phyloP scores from a whole-genome alignment of 2,113 vertebrate genomes.

The Tringa solitaria region DNA sequence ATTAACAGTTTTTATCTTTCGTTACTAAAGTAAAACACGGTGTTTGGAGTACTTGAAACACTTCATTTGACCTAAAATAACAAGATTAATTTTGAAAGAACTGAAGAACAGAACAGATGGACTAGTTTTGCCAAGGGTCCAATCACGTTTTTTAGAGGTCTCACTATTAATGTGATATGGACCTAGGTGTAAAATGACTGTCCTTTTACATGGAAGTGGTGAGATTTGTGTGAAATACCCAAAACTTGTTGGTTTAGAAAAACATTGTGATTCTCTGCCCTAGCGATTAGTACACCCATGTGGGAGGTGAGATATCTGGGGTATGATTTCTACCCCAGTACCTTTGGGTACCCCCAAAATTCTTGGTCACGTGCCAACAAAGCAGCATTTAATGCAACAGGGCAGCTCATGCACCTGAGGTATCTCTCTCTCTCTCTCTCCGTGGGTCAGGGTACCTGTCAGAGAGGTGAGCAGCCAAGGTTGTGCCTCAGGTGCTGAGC shows the following conservation, averaged over 20 bases:
- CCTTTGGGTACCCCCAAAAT: background rate
- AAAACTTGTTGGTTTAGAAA: background rate
- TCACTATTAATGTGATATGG: background rate
- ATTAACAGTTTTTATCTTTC: background rate
- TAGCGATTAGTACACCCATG: background rate
- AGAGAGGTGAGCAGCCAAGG: background rate
- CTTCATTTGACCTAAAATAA: background rate
- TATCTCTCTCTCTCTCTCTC: too few species aligned
- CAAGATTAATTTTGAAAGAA: background rate
- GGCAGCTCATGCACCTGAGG: accelerated
- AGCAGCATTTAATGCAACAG: background rate
- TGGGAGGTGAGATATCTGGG: background rate
- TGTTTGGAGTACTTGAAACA: background rate
- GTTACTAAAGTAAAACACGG: background rate
- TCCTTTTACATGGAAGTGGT: background rate
- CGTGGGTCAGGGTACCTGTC: background rate
- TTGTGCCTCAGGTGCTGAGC: too few species aligned
- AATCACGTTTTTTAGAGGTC: accelerated
- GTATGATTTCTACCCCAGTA: background rate
- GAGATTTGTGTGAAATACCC: background rate
- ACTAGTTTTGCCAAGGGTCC: background rate
- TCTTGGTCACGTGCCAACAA: background rate
- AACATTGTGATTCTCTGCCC: background rate
- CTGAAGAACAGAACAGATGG: background rate
- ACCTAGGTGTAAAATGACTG: background rate